Percentiles rank a stretch among this genome's conserved stretches.
Evolutionary conservation across 92 coral and sea anemone species (phyloP).

Genomic region (Ricordea florida): DNA sequence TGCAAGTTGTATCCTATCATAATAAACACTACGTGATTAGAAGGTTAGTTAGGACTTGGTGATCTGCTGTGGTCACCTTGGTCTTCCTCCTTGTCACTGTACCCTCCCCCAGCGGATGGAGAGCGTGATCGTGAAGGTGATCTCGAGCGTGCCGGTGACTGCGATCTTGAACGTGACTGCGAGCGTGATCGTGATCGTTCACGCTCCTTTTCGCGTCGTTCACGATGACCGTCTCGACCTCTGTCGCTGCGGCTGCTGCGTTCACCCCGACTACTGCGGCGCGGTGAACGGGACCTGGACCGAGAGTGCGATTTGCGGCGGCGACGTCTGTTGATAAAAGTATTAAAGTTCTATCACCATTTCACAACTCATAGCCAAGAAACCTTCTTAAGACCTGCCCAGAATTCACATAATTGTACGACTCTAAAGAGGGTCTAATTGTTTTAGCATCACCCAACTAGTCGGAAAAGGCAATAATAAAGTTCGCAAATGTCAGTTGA

Average conservation of each 20-base stretch:
- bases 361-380: neutral
- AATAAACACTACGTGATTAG: neutral
- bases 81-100: conserved; percentile 73
- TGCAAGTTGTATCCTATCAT: neutral
- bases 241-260: conserved; percentile 22
- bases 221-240: conserved; percentile 50
- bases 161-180: conserved; percentile 61
- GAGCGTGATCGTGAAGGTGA: conserved; percentile 70
- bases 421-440: too few species aligned
- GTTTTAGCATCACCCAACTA: too few species aligned
- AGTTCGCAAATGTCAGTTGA: too few species aligned
- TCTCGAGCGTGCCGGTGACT: conserved; percentile 64
- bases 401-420: neutral
- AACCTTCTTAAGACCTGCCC: too few species aligned
- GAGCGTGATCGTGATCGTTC: conserved; percentile 66
- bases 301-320: conserved; percentile 73
- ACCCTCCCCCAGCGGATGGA: conserved; percentile 26
- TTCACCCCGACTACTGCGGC: conserved; percentile 34
- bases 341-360: neutral
- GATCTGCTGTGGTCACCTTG: conserved; percentile 58
- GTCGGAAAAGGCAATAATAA: too few species aligned
- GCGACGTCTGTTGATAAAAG: conserved; percentile 54
- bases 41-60: conserved; percentile 52
- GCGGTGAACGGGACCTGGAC: conserved; percentile 83
- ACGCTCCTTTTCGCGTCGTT: conserved; percentile 22